A percentile compares a stretch with the other conserved stretches of the same genome.
Conservation (phyloP, 2,113 vertebrate species). For the Cervus canadensis region DNA sequence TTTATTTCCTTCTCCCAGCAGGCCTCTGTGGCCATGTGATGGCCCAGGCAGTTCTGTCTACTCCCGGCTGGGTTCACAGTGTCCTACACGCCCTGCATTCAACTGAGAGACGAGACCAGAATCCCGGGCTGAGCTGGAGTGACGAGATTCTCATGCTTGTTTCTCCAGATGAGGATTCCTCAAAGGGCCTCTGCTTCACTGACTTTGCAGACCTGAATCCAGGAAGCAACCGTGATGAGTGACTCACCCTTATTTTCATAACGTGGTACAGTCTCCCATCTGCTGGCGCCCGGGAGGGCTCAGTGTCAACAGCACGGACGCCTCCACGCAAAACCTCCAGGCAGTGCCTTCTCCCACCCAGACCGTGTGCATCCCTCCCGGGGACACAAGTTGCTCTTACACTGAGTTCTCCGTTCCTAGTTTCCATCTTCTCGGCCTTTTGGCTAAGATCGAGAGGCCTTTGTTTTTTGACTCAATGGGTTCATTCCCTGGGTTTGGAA, state of each 20-base stretch:
- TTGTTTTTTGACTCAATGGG: neutral
- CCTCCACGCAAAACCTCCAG: fast-evolving
- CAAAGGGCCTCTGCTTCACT: neutral
- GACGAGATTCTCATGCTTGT: fast-evolving
- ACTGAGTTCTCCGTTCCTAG: neutral
- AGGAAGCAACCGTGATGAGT: neutral
- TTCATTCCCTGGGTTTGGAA: neutral
- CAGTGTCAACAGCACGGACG: too few species aligned
- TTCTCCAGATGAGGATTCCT: neutral
- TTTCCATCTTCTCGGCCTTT: neutral
- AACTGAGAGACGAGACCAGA: fast-evolving
- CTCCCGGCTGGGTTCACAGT: neutral
- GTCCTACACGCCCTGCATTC: neutral
- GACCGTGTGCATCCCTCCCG: fast-evolving
- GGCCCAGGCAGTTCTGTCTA: neutral
- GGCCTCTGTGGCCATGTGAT: neutral
- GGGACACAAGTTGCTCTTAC: neutral
- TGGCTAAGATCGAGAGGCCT: neutral
- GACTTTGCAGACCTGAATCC: too few species aligned
- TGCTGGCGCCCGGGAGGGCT: too few species aligned
- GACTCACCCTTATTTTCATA: fast-evolving
- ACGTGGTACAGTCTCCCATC: fast-evolving
- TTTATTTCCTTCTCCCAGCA: slow-evolving; percentile 20
- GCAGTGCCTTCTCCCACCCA: fast-evolving
- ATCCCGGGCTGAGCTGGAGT: fast-evolving